Base-by-base conservation (phyloP, 2,797 vertebrate species). In the Xiphorhynchus erythropygius region DNA sequence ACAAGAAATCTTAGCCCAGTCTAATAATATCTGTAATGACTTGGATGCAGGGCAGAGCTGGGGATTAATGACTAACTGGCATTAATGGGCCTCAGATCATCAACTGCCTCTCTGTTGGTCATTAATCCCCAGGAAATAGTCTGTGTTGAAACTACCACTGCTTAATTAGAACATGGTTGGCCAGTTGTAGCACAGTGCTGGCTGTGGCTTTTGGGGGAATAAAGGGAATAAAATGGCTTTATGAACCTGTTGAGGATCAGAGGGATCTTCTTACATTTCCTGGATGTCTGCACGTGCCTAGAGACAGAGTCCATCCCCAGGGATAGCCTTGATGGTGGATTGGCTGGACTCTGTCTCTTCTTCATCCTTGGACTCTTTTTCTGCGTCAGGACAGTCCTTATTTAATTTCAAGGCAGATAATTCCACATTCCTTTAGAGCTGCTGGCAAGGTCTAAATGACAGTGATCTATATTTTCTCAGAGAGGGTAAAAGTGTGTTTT, bases 51-150 rank as follows among this genome's bases (percentile, higher is more conserved):
- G 55, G 64, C 73, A 10, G 70, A 81, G 80, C 89, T 84, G 59
- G 89, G 92, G 85, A 88, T 96, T 96, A 93, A 93, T 96, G 91
- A 57, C 79, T 91, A 56, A 79, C 82, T 88, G 88, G 67, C 74
- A 71, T 86, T 95, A 96, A 95, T 95, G 89, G 89, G 79, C 82
- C 89, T 94, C 86, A 92, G 78, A 92, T 92, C 94, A 87, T 95
- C 96, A 94, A 24, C 89, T 23, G 55, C 83, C 82, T 94, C 94
- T 79, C 93, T 91, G 83, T 15, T 93, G 89, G 93, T 81, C 91
- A 88, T 96, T 96, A 97, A 95, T 97, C 85, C 95, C 93, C 87
- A 95, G 94, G 95, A 96, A 96, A 62, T 25, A 90, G 76, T 37
- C 92, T 76, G 39, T 78, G 65, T 70, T 90, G 80, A 76, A 95